Conservation (phyloP, 2,113 vertebrate genomes). For the Oostethus manadensis region DNA sequence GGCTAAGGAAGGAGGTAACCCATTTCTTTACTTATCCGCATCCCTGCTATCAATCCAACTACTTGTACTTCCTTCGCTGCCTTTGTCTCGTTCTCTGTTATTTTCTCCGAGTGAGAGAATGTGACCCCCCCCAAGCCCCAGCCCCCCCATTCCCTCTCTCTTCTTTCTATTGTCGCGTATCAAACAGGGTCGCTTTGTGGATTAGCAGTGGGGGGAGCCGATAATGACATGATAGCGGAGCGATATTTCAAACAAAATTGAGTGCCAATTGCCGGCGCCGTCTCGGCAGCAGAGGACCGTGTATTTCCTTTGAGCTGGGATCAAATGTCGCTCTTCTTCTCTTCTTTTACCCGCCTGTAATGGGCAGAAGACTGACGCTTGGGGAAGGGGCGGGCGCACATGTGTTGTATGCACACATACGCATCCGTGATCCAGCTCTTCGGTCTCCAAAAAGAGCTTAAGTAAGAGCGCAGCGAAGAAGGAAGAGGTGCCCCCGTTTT, state of each 20-base stretch:
- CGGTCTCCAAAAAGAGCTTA: slow-evolving; percentile 30
- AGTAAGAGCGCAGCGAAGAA: not conserved
- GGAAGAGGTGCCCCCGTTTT: slow-evolving; percentile 46
- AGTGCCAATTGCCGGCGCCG: slow-evolving; percentile 73
- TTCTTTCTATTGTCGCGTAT: slow-evolving; percentile 58
- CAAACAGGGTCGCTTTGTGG: slow-evolving; percentile 72
- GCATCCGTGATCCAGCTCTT: slow-evolving; percentile 5
- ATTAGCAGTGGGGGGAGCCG: slow-evolving; percentile 71
- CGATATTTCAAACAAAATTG: slow-evolving; percentile 77
- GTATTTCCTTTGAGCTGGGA: slow-evolving; percentile 66
- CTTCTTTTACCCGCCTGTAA: slow-evolving; percentile 56
- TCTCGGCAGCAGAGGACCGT: slow-evolving; percentile 67
- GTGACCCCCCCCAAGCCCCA: slow-evolving; percentile 48
- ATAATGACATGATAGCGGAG: slow-evolving; percentile 72
- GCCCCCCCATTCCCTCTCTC: slow-evolving; percentile 1
- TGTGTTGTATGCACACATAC: slow-evolving; percentile 14
- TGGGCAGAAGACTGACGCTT: slow-evolving; percentile 16
- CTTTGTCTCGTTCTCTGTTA: slow-evolving; percentile 1
- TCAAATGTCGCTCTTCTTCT: slow-evolving; percentile 58
- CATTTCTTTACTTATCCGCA: no score
- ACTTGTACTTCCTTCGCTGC: slow-evolving; percentile 3
- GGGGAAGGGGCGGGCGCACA: not conserved
- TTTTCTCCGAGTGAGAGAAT: slow-evolving; percentile 57
- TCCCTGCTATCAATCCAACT: slow-evolving; percentile 4
- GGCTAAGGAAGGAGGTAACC: not conserved